Percentiles rank a stretch among this genome's conserved stretches.
Conservation (phyloP, 1,140 invertebrate species). For the Drosophila pallidifrons region DNA sequence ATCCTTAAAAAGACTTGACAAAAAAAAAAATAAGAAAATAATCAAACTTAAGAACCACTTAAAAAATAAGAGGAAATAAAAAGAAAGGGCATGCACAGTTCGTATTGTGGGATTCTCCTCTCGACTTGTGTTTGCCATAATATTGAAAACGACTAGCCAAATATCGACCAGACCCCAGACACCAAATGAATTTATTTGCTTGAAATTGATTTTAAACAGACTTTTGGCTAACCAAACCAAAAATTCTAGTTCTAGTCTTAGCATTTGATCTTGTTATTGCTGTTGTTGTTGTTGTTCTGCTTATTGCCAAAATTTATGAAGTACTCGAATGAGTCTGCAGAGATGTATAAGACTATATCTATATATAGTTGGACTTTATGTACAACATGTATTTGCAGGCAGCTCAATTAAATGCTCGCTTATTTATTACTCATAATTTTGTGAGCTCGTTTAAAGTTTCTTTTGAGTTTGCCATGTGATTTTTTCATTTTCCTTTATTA, state of each 20-base stretch:
- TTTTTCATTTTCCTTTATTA: background rate
- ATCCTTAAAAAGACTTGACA: too few relatives aligned
- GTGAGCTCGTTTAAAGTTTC: background rate
- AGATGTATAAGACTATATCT: background rate
- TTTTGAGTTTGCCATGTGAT: background rate
- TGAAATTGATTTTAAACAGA: constrained; percentile 74
- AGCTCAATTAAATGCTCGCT: constrained; percentile 6
- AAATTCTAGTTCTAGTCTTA: constrained; percentile 21
- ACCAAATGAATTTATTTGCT: constrained; percentile 67
- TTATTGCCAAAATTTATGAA: background rate
- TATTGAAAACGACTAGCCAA: constrained; percentile 39
- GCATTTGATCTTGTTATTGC: constrained; percentile 17
- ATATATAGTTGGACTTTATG: constrained; percentile 1
- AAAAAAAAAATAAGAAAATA: too few relatives aligned
- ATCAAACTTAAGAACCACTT: too few relatives aligned
- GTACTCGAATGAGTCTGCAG: constrained; percentile 7
- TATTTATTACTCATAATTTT: constrained; percentile 38
- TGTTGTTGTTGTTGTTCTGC: background rate
- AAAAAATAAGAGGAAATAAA: background rate
- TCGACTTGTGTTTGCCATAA: constrained; percentile 37
- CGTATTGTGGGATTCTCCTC: background rate
- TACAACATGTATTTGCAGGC: background rate
- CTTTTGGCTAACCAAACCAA: constrained; percentile 19
- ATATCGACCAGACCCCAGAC: constrained; percentile 9
- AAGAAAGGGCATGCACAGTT: constrained; percentile 21